Percentiles rank a stretch among this genome's conserved stretches.
Conservation (phyloP, 2,113 vertebrate species). For the Heteronetta atricapilla region DNA sequence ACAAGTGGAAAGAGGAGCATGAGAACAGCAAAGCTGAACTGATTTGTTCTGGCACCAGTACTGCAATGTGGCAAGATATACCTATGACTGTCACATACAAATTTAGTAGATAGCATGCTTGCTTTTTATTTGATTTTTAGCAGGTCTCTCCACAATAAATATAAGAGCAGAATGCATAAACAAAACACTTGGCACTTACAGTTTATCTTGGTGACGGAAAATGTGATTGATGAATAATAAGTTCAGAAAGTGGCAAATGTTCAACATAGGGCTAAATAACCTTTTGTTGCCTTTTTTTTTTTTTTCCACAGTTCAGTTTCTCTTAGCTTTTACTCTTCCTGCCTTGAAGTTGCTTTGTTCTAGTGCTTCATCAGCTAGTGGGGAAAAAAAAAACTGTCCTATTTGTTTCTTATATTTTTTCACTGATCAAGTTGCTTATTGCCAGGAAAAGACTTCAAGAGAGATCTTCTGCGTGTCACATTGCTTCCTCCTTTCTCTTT, state of each 20-base stretch:
- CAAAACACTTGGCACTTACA: conserved; percentile 18
- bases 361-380: background rate
- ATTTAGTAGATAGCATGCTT: conserved; percentile 49
- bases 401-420: background rate
- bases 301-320: background rate
- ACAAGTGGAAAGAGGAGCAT: background rate
- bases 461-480: background rate
- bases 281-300: background rate
- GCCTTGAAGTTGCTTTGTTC: background rate
- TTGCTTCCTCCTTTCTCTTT: background rate
- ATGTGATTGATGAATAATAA: conserved; percentile 54
- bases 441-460: background rate
- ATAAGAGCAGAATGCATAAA: conserved; percentile 50
- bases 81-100: conserved; percentile 47
- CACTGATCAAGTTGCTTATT: background rate
- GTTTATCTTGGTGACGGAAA: conserved; percentile 50
- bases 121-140: conserved; percentile 58
- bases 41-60: conserved; percentile 26
- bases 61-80: conserved; percentile 6
- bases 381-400: background rate
- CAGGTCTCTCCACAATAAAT: conserved; percentile 48
- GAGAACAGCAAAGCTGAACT: background rate
- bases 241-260: conserved; percentile 57
- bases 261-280: conserved; percentile 47
- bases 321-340: background rate